Evolutionary conservation across 37 sponge, comb jelly and placozoan genomes (phyloP).

Genomic region (Hormiphora californensis): DNA sequence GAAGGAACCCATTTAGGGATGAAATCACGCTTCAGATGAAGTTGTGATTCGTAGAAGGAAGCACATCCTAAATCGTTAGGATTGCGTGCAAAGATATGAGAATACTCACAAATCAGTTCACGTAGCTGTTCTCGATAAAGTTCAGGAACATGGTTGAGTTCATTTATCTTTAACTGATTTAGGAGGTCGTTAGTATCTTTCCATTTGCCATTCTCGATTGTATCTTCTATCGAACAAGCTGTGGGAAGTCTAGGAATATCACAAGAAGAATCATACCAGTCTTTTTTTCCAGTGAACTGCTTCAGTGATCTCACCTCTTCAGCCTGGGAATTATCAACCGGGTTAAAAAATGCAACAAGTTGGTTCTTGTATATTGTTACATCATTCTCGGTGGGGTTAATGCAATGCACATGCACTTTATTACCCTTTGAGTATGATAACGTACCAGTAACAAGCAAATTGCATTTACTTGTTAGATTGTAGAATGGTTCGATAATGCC

Average conservation of each 20-base stretch:
- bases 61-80: conserved; percentile 1
- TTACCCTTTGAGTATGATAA: background rate
- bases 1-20: conserved; percentile 21
- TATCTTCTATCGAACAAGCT: background rate
- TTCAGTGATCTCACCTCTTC: background rate
- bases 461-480: background rate
- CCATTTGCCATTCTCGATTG: conserved; percentile 9
- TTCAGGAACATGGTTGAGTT: background rate
- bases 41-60: conserved; percentile 6
- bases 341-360: background rate
- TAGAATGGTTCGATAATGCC: background rate
- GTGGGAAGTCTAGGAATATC: background rate
- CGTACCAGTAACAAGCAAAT: background rate
- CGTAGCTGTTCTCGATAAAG: background rate
- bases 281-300: background rate
- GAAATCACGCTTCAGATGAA: conserved; percentile 9
- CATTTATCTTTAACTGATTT: background rate
- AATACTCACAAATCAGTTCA: background rate
- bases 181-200: background rate
- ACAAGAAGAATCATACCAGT: background rate
- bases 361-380: conserved; percentile 37
- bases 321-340: background rate
- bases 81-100: background rate
- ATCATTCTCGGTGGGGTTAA: background rate
- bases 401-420: background rate